A percentile compares a stretch with the other conserved stretches of the same genome.
These are phyloP conservation scores for Drosophila sordidula DNA, from an alignment of 2,888 invertebrate genomes.

Conservation along the genomic window DNA sequence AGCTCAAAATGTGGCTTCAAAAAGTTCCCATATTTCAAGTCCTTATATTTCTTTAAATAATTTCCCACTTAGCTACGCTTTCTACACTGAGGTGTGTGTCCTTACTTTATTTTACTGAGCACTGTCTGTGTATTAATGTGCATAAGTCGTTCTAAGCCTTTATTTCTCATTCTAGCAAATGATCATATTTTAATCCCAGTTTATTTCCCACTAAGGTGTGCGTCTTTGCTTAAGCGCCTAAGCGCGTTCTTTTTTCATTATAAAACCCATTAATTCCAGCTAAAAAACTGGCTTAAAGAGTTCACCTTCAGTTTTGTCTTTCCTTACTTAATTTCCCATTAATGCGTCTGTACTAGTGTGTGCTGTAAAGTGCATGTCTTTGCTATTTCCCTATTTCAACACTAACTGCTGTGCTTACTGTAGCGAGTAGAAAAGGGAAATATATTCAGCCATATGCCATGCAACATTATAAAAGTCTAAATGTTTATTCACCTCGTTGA, in stretches of 20 bases:
- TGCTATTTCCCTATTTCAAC: background rate
- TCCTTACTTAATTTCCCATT: background rate
- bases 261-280: too few species aligned
- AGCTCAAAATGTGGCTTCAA: background rate
- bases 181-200: background rate
- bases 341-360: too few species aligned
- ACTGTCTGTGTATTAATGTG: too few species aligned
- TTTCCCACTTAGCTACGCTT: background rate
- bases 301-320: too few species aligned
- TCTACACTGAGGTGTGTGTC: background rate
- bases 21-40: background rate
- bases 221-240: background rate
- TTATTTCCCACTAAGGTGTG: background rate
- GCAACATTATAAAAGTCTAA: too few species aligned
- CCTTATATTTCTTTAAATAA: background rate
- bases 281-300: too few species aligned
- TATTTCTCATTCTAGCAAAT: background rate
- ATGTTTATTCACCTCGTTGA: too few species aligned
- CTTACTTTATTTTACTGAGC: background rate
- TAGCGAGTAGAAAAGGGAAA: too few species aligned
- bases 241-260: too few species aligned
- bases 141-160: too few species aligned
- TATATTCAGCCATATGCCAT: too few species aligned
- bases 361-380: background rate
- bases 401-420: background rate